These are phyloP conservation scores for Hyles lineata DNA, from an alignment of 2,888 invertebrate species.

Conservation along the genomic window DNA sequence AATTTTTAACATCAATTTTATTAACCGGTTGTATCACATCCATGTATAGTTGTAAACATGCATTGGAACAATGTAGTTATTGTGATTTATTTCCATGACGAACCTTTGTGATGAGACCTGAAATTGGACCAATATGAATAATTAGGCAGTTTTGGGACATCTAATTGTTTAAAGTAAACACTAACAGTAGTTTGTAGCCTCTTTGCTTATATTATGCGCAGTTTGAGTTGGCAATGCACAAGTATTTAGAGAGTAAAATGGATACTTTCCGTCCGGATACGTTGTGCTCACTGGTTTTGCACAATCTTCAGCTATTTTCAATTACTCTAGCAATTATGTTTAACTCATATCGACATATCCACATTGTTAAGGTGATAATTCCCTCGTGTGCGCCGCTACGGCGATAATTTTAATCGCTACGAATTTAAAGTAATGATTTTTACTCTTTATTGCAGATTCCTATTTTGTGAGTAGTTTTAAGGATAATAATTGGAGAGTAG, in stretches of 20 bases:
- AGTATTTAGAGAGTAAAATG: conserved; percentile 10
- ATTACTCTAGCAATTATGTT: conserved; percentile 35
- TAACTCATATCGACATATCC: conserved; percentile 54
- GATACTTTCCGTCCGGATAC: conserved; percentile 62
- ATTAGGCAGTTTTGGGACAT: conserved; percentile 32
- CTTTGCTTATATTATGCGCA: background rate
- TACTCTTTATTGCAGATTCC: conserved; percentile 80
- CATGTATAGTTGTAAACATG: background rate
- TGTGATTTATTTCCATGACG: conserved; percentile 62
- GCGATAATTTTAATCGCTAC: conserved; percentile 22
- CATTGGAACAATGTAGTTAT: conserved; percentile 37
- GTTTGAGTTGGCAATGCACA: conserved; percentile 18
- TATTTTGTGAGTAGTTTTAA: conserved; percentile 79
- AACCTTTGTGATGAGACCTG: conserved; percentile 61
- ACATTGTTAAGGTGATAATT: conserved; percentile 48
- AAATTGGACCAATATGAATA: conserved; percentile 67
- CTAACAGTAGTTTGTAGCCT: conserved; percentile 6
- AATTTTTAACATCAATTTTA: conserved; percentile 2
- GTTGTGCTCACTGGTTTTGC: conserved; percentile 33
- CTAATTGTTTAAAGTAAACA: background rate
- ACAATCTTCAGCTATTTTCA: conserved; percentile 39
- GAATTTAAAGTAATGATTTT: conserved; percentile 30
- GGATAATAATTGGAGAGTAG: conserved; percentile 62
- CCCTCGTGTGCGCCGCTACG: conserved; percentile 6
- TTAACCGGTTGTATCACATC: background rate